phyloP scores from a whole-genome alignment of 2,113 vertebrate genomes.

The Sander lucioperca region DNA sequence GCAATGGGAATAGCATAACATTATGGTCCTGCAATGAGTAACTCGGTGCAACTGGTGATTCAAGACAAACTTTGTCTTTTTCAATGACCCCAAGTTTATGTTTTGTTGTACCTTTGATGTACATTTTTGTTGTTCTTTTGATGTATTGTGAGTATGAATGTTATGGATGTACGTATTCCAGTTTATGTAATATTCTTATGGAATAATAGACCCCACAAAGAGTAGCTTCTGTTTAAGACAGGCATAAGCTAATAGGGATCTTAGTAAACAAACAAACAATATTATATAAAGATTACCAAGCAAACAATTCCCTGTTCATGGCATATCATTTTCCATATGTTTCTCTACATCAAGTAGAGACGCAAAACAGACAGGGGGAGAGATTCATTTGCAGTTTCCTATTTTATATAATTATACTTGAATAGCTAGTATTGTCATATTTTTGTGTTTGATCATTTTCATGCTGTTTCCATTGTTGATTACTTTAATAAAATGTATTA shows the following conservation, averaged over 20 bases:
- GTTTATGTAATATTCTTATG: too few species aligned
- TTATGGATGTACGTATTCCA: too few species aligned
- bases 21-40: neutral
- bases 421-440: neutral
- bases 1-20: slow-evolving; percentile 23
- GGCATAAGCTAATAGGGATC: too few species aligned
- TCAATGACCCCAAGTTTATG: too few species aligned
- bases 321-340: neutral
- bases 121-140: too few species aligned
- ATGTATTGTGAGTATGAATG: too few species aligned
- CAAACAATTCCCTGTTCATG: neutral
- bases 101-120: too few species aligned
- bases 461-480: neutral
- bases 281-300: neutral
- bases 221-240: too few species aligned
- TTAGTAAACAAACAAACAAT: too few species aligned
- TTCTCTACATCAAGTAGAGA: neutral
- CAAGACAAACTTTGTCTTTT: too few species aligned
- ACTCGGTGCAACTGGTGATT: neutral
- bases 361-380: neutral
- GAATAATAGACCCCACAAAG: too few species aligned
- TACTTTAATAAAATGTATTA: neutral
- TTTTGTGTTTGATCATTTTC: neutral
- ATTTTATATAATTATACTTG: neutral
- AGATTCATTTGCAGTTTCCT: neutral